Evolutionary conservation across 2,888 invertebrate genomes (phyloP).

Genomic region (Cosmorhoe ocellata): DNA sequence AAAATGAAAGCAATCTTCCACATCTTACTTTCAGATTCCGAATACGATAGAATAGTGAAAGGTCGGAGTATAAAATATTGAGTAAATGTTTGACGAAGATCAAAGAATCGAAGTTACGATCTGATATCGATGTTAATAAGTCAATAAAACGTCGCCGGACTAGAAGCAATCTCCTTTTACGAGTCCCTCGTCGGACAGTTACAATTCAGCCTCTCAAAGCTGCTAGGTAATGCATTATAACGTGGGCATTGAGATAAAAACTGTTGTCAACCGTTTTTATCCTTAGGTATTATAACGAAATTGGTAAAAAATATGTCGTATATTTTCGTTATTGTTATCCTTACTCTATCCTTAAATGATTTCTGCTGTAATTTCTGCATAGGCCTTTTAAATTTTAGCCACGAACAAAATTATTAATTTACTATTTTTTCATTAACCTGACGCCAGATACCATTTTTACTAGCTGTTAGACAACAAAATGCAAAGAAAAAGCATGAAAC

Average conservation of each 20-base stretch:
- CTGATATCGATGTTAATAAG: conserved; percentile 82
- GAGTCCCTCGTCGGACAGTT: conserved; percentile 75
- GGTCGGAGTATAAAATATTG: conserved; percentile 57
- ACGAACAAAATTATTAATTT: no score
- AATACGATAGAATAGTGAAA: conserved; percentile 30
- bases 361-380: no score
- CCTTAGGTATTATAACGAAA: no score
- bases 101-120: conserved; percentile 79
- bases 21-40: conserved; percentile 23
- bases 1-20: conserved; percentile 9
- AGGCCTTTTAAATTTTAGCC: no score
- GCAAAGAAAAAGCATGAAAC: no score
- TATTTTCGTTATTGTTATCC: no score
- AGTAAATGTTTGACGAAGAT: conserved; percentile 72
- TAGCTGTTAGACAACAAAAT: no score
- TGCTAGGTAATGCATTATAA: conserved; percentile 54
- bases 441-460: no score
- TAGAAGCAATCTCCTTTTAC: conserved; percentile 81
- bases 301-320: no score
- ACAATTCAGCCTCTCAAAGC: conserved; percentile 67
- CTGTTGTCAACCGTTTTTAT: conserved; percentile 19
- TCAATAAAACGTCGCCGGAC: conserved; percentile 78
- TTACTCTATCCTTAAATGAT: no score
- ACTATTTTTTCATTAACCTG: no score
- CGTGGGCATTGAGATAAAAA: conserved; percentile 30